Evolutionary conservation across 2,888 invertebrate genomes (phyloP).

Genomic region (Digitonthophagus gazella): DNA sequence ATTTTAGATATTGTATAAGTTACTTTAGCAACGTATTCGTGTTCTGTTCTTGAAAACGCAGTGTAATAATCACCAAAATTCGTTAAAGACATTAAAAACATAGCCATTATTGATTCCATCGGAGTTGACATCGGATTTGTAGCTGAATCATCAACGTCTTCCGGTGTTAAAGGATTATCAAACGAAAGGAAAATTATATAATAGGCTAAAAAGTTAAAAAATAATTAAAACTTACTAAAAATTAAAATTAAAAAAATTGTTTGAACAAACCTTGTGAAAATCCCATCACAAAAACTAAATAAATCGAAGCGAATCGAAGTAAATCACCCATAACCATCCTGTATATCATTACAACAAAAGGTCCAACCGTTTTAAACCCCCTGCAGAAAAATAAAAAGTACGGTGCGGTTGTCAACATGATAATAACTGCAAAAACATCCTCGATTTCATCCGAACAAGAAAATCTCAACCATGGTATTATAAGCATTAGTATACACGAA

Average conservation of each 20-base stretch:
- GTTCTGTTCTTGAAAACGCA: conserved; percentile 84
- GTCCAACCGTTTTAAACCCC: conserved; percentile 97
- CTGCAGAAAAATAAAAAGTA: conserved; percentile 97
- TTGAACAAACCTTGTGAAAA: conserved; percentile 83
- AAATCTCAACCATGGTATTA: conserved; percentile 80
- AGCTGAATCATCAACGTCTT: conserved; percentile 77
- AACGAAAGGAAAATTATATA: conserved; percentile 89
- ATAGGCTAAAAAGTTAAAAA: conserved; percentile 63
- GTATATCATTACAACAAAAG: conserved; percentile 99
- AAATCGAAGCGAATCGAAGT: conserved; percentile 92
- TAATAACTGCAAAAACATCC: conserved; percentile 87
- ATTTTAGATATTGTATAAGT: neutral
- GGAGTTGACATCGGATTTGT: conserved; percentile 89
- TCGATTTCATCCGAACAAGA: conserved; percentile 84
- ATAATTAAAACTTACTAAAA: neutral
- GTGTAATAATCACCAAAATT: conserved; percentile 95
- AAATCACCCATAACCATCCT: conserved; percentile 97
- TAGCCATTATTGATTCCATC: conserved; percentile 92
- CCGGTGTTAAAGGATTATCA: conserved; percentile 79
- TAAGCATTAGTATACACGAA: conserved; percentile 85
- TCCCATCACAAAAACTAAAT: conserved; percentile 94
- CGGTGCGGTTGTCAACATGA: conserved; percentile 93
- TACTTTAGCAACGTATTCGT: conserved; percentile 87
- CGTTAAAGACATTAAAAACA: conserved; percentile 98
- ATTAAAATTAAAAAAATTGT: neutral